Conservation (phyloP, 2,888 invertebrate genomes). For the Frankliniella intonsa region DNA sequence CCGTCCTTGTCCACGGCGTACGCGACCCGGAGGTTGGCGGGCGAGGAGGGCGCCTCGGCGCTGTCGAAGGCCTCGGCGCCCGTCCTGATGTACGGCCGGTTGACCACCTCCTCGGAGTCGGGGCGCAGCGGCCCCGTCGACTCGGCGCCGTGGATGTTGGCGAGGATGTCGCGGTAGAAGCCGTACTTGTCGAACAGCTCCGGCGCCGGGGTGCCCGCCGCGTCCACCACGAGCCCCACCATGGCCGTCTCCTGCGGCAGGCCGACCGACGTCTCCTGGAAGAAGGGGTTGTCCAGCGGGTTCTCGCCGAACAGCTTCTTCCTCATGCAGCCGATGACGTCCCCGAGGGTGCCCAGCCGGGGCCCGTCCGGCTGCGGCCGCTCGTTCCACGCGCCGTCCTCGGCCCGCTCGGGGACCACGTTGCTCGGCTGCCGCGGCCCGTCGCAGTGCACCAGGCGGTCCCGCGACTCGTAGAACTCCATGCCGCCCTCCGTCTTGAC, state of each 20-base stretch:
- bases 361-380: conserved; percentile 42
- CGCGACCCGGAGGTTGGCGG: conserved; percentile 2
- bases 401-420: conserved; percentile 41
- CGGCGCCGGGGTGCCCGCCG: not conserved
- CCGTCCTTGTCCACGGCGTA: conserved; percentile 7
- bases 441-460: conserved; percentile 44
- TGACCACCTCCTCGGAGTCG: not conserved
- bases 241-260: conserved; percentile 37
- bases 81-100: not conserved
- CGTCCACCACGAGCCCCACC: not conserved
- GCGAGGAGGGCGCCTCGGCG: not conserved
- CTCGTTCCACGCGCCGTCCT: conserved; percentile 42
- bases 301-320: conserved; percentile 68
- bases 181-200: not conserved
- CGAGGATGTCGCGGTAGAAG: conserved; percentile 22
- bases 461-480: conserved; percentile 63
- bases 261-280: conserved; percentile 47
- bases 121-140: not conserved
- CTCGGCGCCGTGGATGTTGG: conserved; percentile 2
- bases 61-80: conserved; percentile 4
- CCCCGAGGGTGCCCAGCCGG: conserved; percentile 60
- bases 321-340: conserved; percentile 70
- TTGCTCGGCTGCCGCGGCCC: conserved; percentile 43
- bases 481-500: conserved; percentile 59
- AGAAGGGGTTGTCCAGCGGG: conserved; percentile 71